Evolutionary conservation across 2,113 vertebrate species (phyloP).

Genomic region (Strix uralensis): DNA sequence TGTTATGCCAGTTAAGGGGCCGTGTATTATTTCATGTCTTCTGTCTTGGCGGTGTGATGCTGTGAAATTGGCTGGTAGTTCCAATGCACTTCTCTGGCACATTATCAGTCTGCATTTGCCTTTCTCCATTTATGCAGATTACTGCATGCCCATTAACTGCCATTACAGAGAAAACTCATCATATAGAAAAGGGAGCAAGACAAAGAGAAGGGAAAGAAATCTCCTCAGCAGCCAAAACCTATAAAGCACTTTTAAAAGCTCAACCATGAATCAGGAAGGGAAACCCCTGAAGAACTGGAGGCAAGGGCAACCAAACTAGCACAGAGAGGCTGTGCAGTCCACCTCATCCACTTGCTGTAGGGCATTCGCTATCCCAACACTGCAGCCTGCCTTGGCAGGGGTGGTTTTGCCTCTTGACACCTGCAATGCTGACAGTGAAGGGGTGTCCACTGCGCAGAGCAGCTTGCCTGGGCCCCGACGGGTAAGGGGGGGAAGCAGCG

Average conservation of each 20-base stretch:
- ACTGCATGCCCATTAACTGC: neutral
- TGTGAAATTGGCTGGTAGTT: neutral
- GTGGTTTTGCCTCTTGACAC: neutral
- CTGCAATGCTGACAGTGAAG: neutral
- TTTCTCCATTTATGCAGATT: neutral
- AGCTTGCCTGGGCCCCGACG: accelerated
- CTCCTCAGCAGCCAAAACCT: neutral
- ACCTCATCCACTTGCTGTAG: accelerated
- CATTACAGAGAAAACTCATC: neutral
- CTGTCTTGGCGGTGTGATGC: neutral
- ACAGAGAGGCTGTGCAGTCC: accelerated
- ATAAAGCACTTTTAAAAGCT: neutral
- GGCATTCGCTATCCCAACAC: accelerated
- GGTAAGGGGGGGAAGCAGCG: accelerated
- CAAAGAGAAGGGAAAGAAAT: neutral
- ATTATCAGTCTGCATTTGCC: neutral
- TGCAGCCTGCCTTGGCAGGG: neutral
- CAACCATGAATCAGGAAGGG: neutral
- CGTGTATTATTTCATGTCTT: neutral
- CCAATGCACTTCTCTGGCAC: accelerated
- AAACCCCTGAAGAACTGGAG: neutral
- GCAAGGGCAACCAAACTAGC: neutral
- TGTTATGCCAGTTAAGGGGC: neutral
- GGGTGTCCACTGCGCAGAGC: accelerated
- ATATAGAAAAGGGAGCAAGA: neutral